A percentile compares a stretch with the other conserved stretches of the same genome.
Evolutionary conservation across 2,113 vertebrate species (phyloP).

Genomic region (Spheniscus mendiculus): DNA sequence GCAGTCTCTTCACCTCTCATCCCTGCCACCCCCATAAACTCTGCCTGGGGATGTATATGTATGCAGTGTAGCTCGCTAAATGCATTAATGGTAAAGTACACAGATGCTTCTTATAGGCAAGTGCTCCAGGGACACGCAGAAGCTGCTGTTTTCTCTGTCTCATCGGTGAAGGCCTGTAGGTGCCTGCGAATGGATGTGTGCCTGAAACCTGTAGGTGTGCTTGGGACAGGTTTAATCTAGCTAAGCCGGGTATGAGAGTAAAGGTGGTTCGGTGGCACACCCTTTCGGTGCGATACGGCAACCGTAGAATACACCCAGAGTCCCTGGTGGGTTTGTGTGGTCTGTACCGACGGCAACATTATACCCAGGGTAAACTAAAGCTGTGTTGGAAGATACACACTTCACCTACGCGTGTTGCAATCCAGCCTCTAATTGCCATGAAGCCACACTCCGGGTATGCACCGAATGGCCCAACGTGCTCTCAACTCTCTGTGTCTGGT

Average conservation of each 20-base stretch:
- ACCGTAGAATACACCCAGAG: background rate
- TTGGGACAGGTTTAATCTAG: background rate
- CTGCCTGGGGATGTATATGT: background rate
- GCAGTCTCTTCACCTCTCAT: background rate
- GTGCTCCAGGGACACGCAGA: background rate
- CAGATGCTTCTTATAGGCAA: background rate
- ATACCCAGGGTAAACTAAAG: background rate
- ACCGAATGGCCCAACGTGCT: background rate
- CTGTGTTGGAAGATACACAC: background rate
- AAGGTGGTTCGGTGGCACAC: background rate
- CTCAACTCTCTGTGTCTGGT: too few relatives aligned
- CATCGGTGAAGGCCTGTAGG: background rate
- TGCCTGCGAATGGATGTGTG: background rate
- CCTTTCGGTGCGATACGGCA: background rate
- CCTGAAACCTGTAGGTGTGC: background rate
- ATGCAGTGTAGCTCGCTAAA: background rate
- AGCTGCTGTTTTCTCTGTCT: background rate
- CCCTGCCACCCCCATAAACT: background rate
- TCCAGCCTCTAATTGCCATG: background rate
- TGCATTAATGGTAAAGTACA: background rate
- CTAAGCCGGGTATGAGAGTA: background rate
- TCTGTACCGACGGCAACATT: background rate
- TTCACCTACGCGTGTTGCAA: background rate
- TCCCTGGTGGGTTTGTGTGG: background rate
- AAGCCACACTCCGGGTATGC: background rate